Conservation (phyloP, 92 coral and sea anemone species). For the Isaurus tuberculatus region DNA sequence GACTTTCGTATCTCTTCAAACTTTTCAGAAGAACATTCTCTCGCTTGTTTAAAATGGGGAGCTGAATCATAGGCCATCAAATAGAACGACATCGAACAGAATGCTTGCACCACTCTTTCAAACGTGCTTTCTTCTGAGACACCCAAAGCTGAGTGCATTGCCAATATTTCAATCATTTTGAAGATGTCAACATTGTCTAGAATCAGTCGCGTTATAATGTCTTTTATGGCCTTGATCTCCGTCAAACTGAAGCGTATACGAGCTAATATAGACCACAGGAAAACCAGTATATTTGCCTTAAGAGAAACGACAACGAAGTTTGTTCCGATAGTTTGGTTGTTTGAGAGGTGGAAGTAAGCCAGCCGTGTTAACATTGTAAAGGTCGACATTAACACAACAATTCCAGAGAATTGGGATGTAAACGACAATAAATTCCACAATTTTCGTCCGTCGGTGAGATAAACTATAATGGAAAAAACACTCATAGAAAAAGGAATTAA, state of each 20-base stretch:
- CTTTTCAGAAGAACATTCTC: too few relatives aligned
- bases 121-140: slow-evolving; percentile 21
- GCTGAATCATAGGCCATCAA: neutral
- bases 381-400: slow-evolving; percentile 28
- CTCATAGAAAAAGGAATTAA: neutral
- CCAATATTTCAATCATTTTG: slow-evolving; percentile 48
- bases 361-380: slow-evolving; percentile 52
- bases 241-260: slow-evolving; percentile 9
- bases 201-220: slow-evolving; percentile 10
- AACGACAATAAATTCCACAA: neutral
- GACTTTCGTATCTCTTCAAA: neutral
- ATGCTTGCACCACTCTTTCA: slow-evolving; percentile 51
- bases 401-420: neutral
- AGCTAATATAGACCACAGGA: neutral
- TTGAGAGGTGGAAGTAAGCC: slow-evolving; percentile 26
- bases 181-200: slow-evolving; percentile 54
- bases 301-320: slow-evolving; percentile 29
- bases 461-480: too few relatives aligned
- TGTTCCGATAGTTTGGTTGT: slow-evolving; percentile 14
- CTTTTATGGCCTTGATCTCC: neutral
- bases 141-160: neutral
- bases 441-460: too few relatives aligned
- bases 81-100: slow-evolving; percentile 34
- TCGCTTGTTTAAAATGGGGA: too few relatives aligned
- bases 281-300: slow-evolving; percentile 25